Evolutionary conservation across 92 coral and sea anemone species (phyloP).

Genomic region (Chrysogorgia sp.): DNA sequence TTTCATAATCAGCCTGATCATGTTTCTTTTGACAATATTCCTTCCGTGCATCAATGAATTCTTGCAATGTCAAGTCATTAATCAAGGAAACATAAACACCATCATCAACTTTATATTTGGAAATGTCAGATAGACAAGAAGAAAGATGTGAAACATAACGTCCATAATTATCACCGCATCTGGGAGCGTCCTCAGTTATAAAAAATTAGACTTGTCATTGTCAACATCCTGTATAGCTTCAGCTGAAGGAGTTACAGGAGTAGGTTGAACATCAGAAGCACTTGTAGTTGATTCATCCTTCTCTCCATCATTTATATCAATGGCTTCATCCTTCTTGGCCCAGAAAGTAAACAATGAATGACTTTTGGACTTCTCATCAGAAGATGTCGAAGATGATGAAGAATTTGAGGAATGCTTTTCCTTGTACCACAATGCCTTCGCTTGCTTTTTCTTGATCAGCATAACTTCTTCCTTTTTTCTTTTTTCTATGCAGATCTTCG

Average conservation of each 20-base stretch:
- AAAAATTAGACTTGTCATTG: conserved; percentile 29
- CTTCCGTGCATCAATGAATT: conserved; percentile 29
- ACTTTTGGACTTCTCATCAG: not conserved
- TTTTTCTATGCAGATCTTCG: conserved; percentile 17
- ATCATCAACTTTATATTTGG: conserved; percentile 38
- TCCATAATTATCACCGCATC: conserved; percentile 24
- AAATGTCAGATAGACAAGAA: conserved; percentile 43
- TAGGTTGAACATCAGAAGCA: not conserved
- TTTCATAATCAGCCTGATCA: conserved; percentile 10
- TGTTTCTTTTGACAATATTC: not conserved
- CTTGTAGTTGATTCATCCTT: not conserved
- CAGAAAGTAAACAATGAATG: too few relatives aligned
- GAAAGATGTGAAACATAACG: conserved; percentile 40
- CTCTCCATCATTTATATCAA: not conserved
- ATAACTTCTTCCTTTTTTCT: conserved; percentile 23
- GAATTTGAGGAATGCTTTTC: too few relatives aligned
- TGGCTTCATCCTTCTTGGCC: not conserved
- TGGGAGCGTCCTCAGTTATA: conserved; percentile 40
- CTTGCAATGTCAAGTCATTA: conserved; percentile 31
- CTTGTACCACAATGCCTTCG: conserved; percentile 18
- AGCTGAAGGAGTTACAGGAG: too few relatives aligned
- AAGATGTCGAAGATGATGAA: not conserved
- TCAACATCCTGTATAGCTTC: not conserved
- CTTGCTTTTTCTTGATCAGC: conserved; percentile 20
- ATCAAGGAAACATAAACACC: conserved; percentile 34